Evolutionary conservation across 2,888 invertebrate species (phyloP).

Genomic region (Drosophila anceps): DNA sequence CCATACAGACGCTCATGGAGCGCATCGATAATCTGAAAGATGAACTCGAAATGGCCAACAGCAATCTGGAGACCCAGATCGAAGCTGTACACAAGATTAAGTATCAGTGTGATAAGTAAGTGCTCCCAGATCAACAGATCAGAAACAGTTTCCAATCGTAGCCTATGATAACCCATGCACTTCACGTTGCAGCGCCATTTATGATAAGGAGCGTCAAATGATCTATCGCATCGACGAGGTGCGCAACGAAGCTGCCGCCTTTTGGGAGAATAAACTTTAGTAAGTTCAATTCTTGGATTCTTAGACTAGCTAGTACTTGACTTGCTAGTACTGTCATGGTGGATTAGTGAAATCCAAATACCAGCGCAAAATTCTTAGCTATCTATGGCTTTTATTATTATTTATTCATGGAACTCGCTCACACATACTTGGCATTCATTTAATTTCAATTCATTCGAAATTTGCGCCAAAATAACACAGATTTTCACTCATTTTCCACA

Average conservation of each 20-base stretch:
- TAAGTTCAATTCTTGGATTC: constrained; percentile 53
- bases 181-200: constrained; percentile 77
- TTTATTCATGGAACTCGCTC: no score
- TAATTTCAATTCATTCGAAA: no score
- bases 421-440: no score
- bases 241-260: constrained; percentile 87
- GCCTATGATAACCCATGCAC: background rate
- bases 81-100: constrained; percentile 85
- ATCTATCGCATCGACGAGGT: constrained; percentile 86
- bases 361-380: no score
- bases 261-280: constrained; percentile 88
- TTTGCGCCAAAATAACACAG: no score
- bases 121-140: no score
- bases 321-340: no score
- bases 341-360: no score
- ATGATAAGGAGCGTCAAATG: constrained; percentile 86
- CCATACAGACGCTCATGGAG: constrained; percentile 86
- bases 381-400: no score
- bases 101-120: constrained; percentile 85
- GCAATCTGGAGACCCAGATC: constrained; percentile 86
- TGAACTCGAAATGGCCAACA: constrained; percentile 86
- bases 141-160: rapidly evolving
- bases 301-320: background rate
- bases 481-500: no score
- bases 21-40: constrained; percentile 87